Conservation (phyloP, 2,113 vertebrate species). For the Amazona vittata region DNA sequence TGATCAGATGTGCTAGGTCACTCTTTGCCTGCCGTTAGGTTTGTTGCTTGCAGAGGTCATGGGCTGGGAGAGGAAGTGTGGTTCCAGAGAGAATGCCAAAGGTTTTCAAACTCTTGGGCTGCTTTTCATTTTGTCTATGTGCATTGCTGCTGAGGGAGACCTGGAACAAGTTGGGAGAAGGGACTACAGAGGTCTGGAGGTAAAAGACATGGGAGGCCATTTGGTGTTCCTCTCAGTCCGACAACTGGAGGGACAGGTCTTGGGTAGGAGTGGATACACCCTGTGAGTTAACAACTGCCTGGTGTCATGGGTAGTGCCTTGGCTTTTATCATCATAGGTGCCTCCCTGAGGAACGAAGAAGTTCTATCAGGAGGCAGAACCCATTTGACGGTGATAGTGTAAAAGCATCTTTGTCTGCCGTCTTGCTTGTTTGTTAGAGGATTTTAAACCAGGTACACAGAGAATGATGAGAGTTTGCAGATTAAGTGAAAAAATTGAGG, state of each 20-base stretch:
- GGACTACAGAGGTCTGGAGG: neutral
- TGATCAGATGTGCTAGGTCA: neutral
- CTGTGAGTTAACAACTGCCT: neutral
- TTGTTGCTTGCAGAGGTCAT: neutral
- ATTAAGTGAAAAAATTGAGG: neutral
- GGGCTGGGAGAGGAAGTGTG: neutral
- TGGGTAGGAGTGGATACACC: neutral
- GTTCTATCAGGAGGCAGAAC: neutral
- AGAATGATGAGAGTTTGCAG: neutral
- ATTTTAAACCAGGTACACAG: neutral
- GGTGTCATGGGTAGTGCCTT: too few species aligned
- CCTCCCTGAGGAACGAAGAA: neutral
- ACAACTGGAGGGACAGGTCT: neutral
- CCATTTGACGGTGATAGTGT: neutral
- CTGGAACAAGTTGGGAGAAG: neutral
- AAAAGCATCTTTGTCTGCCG: neutral
- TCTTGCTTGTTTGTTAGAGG: neutral
- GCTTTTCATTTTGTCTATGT: neutral
- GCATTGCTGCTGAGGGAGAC: neutral
- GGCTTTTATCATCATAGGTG: neutral
- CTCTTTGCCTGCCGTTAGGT: neutral
- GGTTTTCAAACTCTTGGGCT: neutral
- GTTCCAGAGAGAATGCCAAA: neutral
- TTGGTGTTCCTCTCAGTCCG: neutral
- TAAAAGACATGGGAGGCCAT: neutral